Conservation (phyloP, 1,140 invertebrate genomes). For the Pseudomyrmex gracilis region DNA sequence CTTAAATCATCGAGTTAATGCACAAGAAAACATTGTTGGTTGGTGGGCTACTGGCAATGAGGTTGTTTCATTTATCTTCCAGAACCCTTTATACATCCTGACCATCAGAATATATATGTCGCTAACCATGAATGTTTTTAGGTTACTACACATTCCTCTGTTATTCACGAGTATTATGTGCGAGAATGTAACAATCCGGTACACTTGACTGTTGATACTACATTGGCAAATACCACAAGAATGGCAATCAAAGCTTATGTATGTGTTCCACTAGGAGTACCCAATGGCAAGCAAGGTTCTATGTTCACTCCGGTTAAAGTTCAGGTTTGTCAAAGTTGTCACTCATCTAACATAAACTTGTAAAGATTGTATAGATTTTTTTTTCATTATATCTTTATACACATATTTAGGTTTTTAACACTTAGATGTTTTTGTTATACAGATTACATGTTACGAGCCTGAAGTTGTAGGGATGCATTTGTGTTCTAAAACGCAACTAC, state of each 20-base stretch:
- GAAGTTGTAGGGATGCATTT: slow-evolving; percentile 94
- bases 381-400: background rate
- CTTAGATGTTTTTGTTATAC: slow-evolving; percentile 18
- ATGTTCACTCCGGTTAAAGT: slow-evolving; percentile 98
- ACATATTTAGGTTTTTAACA: background rate
- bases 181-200: slow-evolving; percentile 97
- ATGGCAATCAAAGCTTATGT: slow-evolving; percentile 97
- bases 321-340: slow-evolving; percentile 82
- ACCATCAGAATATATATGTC: background rate
- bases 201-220: slow-evolving; percentile 97
- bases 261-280: slow-evolving; percentile 89
- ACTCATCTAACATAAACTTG: background rate
- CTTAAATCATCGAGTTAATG: slow-evolving; percentile 96
- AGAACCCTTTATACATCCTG: too few species aligned
- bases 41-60: slow-evolving; percentile 99
- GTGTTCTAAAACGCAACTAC: slow-evolving; percentile 90
- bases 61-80: slow-evolving; percentile 63
- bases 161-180: slow-evolving; percentile 99
- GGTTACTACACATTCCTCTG: slow-evolving; percentile 97
- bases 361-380: too few species aligned
- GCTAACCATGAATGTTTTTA: slow-evolving; percentile 53
- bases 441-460: slow-evolving; percentile 94
- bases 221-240: slow-evolving; percentile 89
- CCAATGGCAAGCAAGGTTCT: slow-evolving; percentile 95
- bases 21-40: slow-evolving; percentile 96